Percentiles rank a stretch among this genome's conserved stretches.
Conservation (phyloP, 2,113 vertebrate genomes). For the Gymnobelideus leadbeateri region DNA sequence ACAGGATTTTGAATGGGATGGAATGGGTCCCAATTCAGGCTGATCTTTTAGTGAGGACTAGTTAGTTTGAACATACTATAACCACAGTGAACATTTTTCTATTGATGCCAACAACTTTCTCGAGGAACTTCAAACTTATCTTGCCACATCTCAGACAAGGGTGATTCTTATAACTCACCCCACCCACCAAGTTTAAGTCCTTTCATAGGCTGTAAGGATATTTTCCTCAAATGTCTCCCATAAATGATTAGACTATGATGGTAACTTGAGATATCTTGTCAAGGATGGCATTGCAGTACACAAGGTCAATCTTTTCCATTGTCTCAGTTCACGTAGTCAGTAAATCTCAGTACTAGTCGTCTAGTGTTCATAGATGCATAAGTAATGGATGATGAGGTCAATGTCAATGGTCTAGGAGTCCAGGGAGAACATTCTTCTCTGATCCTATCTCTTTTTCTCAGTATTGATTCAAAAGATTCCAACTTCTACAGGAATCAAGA, state of each 20-base stretch:
- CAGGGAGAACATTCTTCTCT: neutral
- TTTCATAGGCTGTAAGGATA: neutral
- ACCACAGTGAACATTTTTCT: neutral
- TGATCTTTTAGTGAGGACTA: neutral
- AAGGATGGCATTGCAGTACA: neutral
- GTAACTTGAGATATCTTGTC: neutral
- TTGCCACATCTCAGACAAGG: neutral
- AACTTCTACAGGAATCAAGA: neutral
- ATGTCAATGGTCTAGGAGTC: neutral
- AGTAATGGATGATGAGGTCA: neutral
- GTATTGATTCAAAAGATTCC: neutral
- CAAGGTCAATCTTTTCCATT: neutral
- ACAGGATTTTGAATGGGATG: neutral
- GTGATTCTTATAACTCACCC: neutral
- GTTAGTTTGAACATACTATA: too few relatives aligned
- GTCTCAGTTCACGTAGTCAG: neutral
- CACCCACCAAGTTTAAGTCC: neutral
- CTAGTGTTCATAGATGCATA: neutral
- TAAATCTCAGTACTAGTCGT: neutral
- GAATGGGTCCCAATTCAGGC: neutral
- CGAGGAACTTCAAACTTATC: neutral
- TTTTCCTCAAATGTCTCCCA: neutral
- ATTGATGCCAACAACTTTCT: neutral
- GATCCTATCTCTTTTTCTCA: neutral
- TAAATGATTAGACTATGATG: neutral